A percentile compares a stretch with the other conserved stretches of the same genome.
These are phyloP conservation scores for Apodemia hepburni DNA, from an alignment of 2,888 invertebrate genomes.

Conservation along the genomic window DNA sequence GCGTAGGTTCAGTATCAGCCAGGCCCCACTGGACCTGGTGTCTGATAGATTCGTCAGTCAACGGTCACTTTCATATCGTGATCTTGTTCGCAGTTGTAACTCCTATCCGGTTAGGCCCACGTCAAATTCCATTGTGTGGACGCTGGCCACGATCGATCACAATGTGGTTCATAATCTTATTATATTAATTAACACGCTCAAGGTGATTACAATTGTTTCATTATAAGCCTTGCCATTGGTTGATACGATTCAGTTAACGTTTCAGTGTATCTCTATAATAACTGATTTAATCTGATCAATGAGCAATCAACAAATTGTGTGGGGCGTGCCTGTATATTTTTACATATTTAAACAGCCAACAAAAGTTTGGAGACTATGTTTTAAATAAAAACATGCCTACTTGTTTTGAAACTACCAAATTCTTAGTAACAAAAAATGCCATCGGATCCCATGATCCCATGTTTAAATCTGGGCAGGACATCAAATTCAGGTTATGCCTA, in stretches of 20 bases:
- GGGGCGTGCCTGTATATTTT: too few relatives aligned
- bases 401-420: too few relatives aligned
- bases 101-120: constrained; percentile 32
- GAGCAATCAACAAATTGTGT: not conserved
- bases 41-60: constrained; percentile 29
- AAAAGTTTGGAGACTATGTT: too few relatives aligned
- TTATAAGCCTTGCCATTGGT: constrained; percentile 14
- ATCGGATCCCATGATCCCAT: too few relatives aligned
- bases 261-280: not conserved
- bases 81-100: constrained; percentile 23
- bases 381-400: too few relatives aligned
- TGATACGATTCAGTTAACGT: constrained; percentile 1
- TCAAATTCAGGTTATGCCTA: too few relatives aligned
- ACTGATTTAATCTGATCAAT: not conserved
- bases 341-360: too few relatives aligned
- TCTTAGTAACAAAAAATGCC: too few relatives aligned
- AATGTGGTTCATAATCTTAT: constrained; percentile 66
- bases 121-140: constrained; percentile 35
- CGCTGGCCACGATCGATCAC: constrained; percentile 59
- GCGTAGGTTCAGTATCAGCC: constrained; percentile 2
- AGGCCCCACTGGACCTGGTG: not conserved
- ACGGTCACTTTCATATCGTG: constrained; percentile 23
- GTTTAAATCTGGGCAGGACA: too few relatives aligned
- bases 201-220: constrained; percentile 17
- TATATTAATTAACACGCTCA: constrained; percentile 38